phyloP scores from a whole-genome alignment of 1,140 invertebrate genomes.

The Aphis craccivora region DNA sequence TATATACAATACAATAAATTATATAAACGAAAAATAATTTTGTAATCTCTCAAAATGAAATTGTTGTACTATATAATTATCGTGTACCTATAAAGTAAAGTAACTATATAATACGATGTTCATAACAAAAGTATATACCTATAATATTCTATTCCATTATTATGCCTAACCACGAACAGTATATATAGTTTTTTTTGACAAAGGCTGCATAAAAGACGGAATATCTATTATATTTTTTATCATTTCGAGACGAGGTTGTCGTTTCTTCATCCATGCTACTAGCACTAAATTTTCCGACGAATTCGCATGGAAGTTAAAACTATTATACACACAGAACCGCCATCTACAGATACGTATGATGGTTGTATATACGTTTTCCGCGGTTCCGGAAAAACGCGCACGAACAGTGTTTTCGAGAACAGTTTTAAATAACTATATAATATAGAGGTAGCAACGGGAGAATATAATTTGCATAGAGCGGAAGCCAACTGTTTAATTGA shows the following conservation, averaged over 20 bases:
- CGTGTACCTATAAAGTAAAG: background rate
- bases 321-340: background rate
- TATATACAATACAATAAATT: background rate
- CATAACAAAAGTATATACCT: background rate
- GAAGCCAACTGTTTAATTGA: background rate
- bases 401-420: background rate
- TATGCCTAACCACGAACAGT: background rate
- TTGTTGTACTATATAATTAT: background rate
- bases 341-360: background rate
- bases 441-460: background rate
- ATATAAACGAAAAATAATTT: background rate
- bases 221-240: background rate
- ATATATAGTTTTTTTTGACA: background rate
- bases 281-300: background rate
- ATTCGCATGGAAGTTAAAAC: background rate
- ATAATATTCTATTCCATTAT: background rate
- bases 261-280: background rate
- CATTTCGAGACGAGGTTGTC: background rate
- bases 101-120: background rate
- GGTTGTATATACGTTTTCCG: background rate
- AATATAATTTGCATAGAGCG: background rate
- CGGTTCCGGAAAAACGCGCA: slow-evolving; percentile 12
- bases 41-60: background rate
- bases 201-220: background rate
- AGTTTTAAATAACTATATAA: slow-evolving; percentile 21